Evolutionary conservation across 2,797 vertebrate genomes (phyloP), one percentile per base, ranked within the genome.

Genomic region (Aldrovandia affinis): DNA sequence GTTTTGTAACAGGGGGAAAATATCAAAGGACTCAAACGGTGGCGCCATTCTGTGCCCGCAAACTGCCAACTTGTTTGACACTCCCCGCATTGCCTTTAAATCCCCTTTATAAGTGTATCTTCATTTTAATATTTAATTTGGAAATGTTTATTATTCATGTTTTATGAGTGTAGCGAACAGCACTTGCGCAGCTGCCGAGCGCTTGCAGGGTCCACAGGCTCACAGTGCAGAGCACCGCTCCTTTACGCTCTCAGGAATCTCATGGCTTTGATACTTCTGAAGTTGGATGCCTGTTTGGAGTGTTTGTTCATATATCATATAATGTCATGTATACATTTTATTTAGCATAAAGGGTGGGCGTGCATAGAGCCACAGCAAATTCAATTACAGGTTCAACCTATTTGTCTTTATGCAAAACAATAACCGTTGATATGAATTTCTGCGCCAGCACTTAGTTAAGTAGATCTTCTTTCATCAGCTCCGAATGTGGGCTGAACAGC

Each of bases 41-140:
- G 78, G 30, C 44, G 25, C 18, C 78, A 80, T 15, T 20, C 83
- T 57, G 78, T 42, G 78, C 30, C 28, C n/a, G 25, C 78, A 59
- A 81, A 81, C 36, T 20, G 36, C 57, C 25, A 61, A 42, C 12
- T 20, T 80, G 78, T 70, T 55, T 25, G 63, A 70, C 83, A 25
- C 36, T 28, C 25, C 36, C 78, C 50, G 15, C 9, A 33, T 39
- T 42, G 22, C 42, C 20, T 36, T 30, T 36, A 77, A 77, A 57
- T 50, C 33, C 65, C 63, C 28, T 47, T 54, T 39, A 55, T 81
- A 57, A 81, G 77, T 73, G 33, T 73, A 84, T 81, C 39, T 59
- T 59, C 7, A 25, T 55, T 80, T 84, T 47, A 81, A 81, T 84
- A 81, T 84, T 81, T 81, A 54, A 84, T 81, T 47, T 44, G 18